Evolutionary conservation across 2,797 vertebrate genomes (phyloP).

Genomic region (Characodon lateralis): DNA sequence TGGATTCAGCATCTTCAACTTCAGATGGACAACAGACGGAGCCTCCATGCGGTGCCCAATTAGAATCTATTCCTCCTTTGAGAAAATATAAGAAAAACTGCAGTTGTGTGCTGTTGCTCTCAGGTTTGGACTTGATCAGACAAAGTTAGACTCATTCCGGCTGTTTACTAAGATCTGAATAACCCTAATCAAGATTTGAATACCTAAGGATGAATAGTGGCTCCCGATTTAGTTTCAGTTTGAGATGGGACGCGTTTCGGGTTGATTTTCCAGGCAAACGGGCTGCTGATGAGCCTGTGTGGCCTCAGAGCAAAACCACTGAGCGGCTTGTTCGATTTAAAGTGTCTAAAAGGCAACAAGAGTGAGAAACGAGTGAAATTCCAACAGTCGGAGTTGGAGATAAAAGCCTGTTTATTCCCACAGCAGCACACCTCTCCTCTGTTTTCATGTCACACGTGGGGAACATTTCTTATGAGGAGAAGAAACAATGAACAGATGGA

Average conservation of each 20-base stretch:
- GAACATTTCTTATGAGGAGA: constrained; percentile 45
- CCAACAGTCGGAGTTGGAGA: constrained; percentile 45
- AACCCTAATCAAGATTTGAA: too few relatives aligned
- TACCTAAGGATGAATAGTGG: not conserved
- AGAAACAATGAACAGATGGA: constrained; percentile 36
- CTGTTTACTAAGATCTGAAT: not conserved
- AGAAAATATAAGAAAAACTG: too few relatives aligned
- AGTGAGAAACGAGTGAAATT: constrained; percentile 52
- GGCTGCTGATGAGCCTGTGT: not conserved
- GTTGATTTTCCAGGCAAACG: not conserved
- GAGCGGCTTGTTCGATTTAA: not conserved
- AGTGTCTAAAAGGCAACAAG: constrained; percentile 40
- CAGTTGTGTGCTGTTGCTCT: too few relatives aligned
- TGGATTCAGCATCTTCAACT: too few relatives aligned
- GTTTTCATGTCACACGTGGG: constrained; percentile 45
- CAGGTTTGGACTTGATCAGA: too few relatives aligned
- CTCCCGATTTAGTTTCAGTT: not conserved
- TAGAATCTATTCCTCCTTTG: too few relatives aligned
- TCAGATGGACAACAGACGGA: too few relatives aligned
- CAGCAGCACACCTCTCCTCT: constrained; percentile 21
- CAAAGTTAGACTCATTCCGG: not conserved
- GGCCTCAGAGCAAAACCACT: not conserved
- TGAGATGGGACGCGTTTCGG: not conserved
- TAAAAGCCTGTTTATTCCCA: constrained; percentile 48
- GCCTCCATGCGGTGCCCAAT: too few relatives aligned